Percentiles rank a stretch among this genome's conserved stretches.
These are phyloP conservation scores for Chelonus insularis DNA, from an alignment of 1,140 invertebrate genomes.

Conservation along the genomic window DNA sequence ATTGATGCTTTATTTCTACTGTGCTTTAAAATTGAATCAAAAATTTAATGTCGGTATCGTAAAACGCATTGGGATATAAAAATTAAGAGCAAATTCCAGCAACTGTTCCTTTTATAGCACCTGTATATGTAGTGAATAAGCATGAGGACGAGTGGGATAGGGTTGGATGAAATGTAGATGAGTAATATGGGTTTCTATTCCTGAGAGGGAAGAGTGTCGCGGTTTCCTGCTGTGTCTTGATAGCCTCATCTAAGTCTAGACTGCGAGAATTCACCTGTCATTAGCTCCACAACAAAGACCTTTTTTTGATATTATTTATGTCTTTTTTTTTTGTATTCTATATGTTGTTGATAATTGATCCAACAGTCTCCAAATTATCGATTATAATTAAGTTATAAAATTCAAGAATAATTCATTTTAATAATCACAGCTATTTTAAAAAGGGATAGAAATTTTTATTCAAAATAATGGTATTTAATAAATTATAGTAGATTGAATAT, in stretches of 20 bases:
- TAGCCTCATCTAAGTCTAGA: conserved; percentile 40
- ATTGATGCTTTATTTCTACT: too few relatives aligned
- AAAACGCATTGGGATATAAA: conserved; percentile 50
- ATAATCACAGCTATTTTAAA: too few relatives aligned
- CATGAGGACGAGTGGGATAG: neutral
- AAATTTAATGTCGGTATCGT: conserved; percentile 50
- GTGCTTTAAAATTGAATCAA: too few relatives aligned
- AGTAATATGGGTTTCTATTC: conserved; percentile 39
- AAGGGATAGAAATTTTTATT: too few relatives aligned
- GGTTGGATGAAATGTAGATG: conserved; percentile 36
- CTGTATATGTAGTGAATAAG: conserved; percentile 14
- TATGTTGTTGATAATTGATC: neutral
- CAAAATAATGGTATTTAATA: too few relatives aligned
- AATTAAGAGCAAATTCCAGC: conserved; percentile 39
- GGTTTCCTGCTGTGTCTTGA: conserved; percentile 52
- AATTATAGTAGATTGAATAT: too few relatives aligned
- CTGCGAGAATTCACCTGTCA: conserved; percentile 35
- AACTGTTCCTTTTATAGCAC: conserved; percentile 13
- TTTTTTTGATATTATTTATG: neutral
- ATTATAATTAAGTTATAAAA: neutral
- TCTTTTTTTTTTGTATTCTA: neutral
- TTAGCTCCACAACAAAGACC: conserved; percentile 35
- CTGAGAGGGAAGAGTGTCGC: conserved; percentile 45
- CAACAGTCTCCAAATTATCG: neutral
- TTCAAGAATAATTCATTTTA: neutral